Conservation (phyloP, 2,113 vertebrate genomes). For the Thamnophis sirtalis region DNA sequence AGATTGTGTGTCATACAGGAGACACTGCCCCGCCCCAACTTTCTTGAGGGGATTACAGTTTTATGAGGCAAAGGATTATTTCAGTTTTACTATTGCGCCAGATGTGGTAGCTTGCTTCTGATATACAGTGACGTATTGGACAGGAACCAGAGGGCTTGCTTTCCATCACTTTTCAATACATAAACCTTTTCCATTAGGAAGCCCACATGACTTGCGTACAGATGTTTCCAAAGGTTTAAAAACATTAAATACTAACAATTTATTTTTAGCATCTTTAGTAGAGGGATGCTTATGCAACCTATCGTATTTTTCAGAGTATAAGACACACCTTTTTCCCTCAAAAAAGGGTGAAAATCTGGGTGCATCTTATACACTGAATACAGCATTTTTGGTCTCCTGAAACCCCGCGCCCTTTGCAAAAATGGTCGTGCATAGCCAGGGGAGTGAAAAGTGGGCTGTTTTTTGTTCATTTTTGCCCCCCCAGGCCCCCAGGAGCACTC, state of each 20-base stretch:
- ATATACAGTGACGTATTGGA: constrained; percentile 66
- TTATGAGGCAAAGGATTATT: constrained; percentile 59
- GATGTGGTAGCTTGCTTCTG: constrained; percentile 62
- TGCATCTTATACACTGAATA: too few species aligned
- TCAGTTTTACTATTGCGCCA: constrained; percentile 57
- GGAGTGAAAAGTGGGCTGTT: too few species aligned
- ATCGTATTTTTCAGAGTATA: too few species aligned
- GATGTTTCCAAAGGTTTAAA: constrained; percentile 35
- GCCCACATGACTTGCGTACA: constrained; percentile 43
- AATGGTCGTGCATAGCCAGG: too few species aligned
- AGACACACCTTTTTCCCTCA: too few species aligned
- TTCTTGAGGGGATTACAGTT: constrained; percentile 38
- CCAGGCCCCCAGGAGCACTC: too few species aligned
- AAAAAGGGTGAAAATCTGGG: too few species aligned
- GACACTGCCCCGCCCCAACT: constrained; percentile 1
- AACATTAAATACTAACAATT: constrained; percentile 38
- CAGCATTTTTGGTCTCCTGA: too few species aligned
- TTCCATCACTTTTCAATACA: constrained; percentile 59
- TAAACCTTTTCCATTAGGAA: constrained; percentile 46
- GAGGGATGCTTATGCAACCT: background rate
- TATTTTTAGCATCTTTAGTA: background rate
- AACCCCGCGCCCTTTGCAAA: too few species aligned
- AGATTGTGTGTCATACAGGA: constrained; percentile 1
- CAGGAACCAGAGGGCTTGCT: constrained; percentile 58
- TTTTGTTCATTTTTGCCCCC: too few species aligned